Evolutionary conservation across 2,113 vertebrate genomes (phyloP), one percentile per base, ranked within the genome.

Genomic region (Elephas maximus): DNA sequence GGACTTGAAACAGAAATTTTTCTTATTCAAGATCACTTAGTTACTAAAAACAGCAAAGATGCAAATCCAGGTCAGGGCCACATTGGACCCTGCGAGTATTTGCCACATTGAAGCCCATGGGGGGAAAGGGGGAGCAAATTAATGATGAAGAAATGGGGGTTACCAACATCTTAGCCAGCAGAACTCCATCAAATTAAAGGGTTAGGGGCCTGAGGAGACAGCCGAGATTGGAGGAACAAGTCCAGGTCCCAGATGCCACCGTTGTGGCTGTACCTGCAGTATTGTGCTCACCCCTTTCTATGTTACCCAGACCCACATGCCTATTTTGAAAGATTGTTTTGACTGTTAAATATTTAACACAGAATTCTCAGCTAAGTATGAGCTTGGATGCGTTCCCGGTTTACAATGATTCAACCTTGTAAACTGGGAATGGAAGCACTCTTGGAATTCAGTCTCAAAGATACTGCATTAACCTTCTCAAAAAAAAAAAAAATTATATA

Each of bases 341-440:
- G 48, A 33, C 83, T 97, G 89, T 93, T 60, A 95, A 91, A 71
- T 95, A 93, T 95, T 94, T 95, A 82, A 84, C 63, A 92, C n/a
- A 93, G n/a, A 30, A 84, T 44, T 95, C 84, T 96, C 79, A 79
- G 86, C 93, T 91, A 96, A 95, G 79, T 74, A 53, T 91, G 62
- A 69, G 91, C 44, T 93, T 96, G 86, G 80, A 95, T 45, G n/a
- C 48, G 30, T 71, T 97, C 89, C 48, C 89, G 73, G 79, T 91
- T 97, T 83, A 84, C 65, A 77, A 24, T 96, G 78, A 93, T 67
- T 82, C 86, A 87, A 87, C 37, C 37, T 37, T 37, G 37, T 37
- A 37, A 37, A 37, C 37, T 37, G 37, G 37, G 37, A 37, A 37
- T 37, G 37, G 37, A 37, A 88, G 65, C 63, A 82, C 73, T 88